Evolutionary conservation across 2,888 invertebrate species (phyloP).

Genomic region (Noctuana brunneofusca): DNA sequence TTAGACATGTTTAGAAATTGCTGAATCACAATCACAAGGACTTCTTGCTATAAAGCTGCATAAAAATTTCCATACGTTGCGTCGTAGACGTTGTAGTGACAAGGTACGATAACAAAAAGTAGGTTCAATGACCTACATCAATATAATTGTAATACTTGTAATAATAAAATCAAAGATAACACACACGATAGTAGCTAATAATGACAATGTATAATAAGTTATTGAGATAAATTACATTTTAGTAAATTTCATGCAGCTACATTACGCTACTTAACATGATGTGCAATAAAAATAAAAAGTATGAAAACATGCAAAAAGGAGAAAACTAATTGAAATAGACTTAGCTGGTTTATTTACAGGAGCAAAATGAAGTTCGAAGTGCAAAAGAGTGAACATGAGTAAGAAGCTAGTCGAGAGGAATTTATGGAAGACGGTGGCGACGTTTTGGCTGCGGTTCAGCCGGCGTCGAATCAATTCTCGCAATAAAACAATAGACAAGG

Average conservation of each 20-base stretch:
- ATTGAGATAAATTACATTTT: not conserved
- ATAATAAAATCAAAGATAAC: conserved; percentile 13
- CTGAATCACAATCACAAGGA: conserved; percentile 16
- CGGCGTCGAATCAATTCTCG: conserved; percentile 32
- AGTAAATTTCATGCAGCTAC: not conserved
- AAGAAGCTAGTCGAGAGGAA: conserved; percentile 11
- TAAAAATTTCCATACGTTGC: conserved; percentile 5
- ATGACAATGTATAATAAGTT: conserved; percentile 9
- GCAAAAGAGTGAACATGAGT: conserved; percentile 11
- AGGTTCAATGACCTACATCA: not conserved
- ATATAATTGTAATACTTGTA: conserved; percentile 1
- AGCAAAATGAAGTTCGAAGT: not conserved
- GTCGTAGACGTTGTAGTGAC: no score
- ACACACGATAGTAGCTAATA: not conserved
- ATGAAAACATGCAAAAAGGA: not conserved
- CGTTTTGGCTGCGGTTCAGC: conserved; percentile 33
- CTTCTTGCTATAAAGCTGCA: not conserved
- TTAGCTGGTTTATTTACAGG: not conserved
- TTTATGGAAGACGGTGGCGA: conserved; percentile 28
- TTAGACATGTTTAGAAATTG: conserved; percentile 25
- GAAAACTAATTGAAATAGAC: not conserved
- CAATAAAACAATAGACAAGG: conserved; percentile 35
- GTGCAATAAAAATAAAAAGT: no score
- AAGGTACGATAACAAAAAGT: not conserved
- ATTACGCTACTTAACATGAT: not conserved